Conservation (phyloP, 2,113 vertebrate genomes). For the Limanda limanda region DNA sequence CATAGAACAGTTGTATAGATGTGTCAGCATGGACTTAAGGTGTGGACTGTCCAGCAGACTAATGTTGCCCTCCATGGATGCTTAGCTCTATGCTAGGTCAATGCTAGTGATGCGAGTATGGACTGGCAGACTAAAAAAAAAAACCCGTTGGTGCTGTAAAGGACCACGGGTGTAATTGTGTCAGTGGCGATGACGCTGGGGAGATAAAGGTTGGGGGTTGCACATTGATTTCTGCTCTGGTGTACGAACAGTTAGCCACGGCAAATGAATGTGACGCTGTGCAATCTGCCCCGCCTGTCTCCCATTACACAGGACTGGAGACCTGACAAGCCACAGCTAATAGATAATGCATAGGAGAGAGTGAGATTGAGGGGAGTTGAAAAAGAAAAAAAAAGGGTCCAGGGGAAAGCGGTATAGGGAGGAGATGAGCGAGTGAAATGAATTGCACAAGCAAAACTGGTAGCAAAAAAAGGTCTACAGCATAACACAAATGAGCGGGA, state of each 20-base stretch:
- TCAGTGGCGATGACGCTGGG: constrained; percentile 36
- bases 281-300: constrained; percentile 72
- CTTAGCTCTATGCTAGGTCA: too few relatives aligned
- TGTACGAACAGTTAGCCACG: constrained; percentile 67
- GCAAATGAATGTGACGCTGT: constrained; percentile 75
- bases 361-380: constrained; percentile 20
- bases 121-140: constrained; percentile 39
- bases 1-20: too few relatives aligned
- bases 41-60: too few relatives aligned
- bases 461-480: constrained; percentile 16
- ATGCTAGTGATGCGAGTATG: not conserved
- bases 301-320: constrained; percentile 72
- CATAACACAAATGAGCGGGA: constrained; percentile 11
- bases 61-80: too few relatives aligned
- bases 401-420: constrained; percentile 5
- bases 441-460: constrained; percentile 30
- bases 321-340: constrained; percentile 72
- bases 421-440: constrained; percentile 45
- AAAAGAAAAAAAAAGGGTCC: not conserved
- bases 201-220: constrained; percentile 62
- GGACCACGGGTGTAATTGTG: constrained; percentile 43
- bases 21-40: too few relatives aligned
- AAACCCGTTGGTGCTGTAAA: constrained; percentile 24
- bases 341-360: constrained; percentile 70
- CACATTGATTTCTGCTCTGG: constrained; percentile 65